Evolutionary conservation across 2,888 invertebrate genomes (phyloP).

Genomic region (Sphaeridia pumilis): DNA sequence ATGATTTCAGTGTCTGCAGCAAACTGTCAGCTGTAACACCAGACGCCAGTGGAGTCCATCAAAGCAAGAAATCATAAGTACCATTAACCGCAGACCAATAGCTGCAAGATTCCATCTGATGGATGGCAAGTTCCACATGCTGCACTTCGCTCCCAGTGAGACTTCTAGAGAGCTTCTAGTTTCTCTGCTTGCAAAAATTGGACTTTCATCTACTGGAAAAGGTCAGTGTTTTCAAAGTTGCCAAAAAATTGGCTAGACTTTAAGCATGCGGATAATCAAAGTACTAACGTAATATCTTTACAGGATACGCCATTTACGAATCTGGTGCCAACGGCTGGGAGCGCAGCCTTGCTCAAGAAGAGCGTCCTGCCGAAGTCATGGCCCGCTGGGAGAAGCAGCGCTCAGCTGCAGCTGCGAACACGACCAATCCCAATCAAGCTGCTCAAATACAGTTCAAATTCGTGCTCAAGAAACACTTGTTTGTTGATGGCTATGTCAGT

Average conservation of each 20-base stretch:
- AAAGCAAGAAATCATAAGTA: constrained; percentile 81
- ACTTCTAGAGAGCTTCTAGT: constrained; percentile 80
- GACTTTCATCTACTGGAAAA: constrained; percentile 62
- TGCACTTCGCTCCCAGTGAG: constrained; percentile 89
- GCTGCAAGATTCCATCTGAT: constrained; percentile 83
- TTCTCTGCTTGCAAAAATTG: constrained; percentile 78
- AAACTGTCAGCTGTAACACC: constrained; percentile 50
- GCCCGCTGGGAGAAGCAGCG: constrained; percentile 88
- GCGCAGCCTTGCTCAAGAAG: constrained; percentile 67
- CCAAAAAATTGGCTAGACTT: neutral
- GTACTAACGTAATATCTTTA: no score
- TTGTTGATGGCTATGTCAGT: constrained; percentile 66
- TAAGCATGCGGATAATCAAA: neutral
- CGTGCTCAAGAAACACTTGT: constrained; percentile 62
- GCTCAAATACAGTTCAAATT: constrained; percentile 22
- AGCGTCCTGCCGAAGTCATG: constrained; percentile 87
- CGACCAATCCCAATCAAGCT: constrained; percentile 3
- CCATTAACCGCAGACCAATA: constrained; percentile 77
- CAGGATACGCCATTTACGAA: constrained; percentile 85
- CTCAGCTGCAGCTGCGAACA: constrained; percentile 49
- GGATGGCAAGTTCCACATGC: constrained; percentile 88
- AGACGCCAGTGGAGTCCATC: constrained; percentile 83
- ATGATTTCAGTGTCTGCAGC: constrained; percentile 53
- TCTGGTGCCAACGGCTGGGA: constrained; percentile 70
- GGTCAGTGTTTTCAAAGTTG: constrained; percentile 43